Evolutionary conservation across 2,113 vertebrate species (phyloP).

Genomic region (Loxodonta africana): DNA sequence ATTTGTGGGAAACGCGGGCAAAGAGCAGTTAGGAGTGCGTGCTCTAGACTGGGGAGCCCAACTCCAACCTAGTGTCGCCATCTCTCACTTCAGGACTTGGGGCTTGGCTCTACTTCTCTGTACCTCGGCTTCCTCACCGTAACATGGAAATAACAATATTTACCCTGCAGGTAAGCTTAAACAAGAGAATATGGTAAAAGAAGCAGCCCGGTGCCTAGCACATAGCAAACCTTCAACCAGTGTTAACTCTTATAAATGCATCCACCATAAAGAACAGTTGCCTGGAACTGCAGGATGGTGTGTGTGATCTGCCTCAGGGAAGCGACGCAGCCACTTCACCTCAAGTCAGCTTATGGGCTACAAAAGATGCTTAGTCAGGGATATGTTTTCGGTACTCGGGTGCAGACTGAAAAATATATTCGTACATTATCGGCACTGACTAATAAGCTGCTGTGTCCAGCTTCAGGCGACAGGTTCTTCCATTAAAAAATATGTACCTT

Average conservation of each 20-base stretch:
- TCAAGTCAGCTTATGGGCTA: rapidly evolving
- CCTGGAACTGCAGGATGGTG: rapidly evolving
- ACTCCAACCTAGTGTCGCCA: rapidly evolving
- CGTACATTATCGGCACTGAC: rapidly evolving
- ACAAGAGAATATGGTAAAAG: neutral
- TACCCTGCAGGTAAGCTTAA: neutral
- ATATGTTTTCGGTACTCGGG: rapidly evolving
- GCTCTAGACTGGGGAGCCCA: neutral
- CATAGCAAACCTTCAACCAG: neutral
- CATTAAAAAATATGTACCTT: neutral
- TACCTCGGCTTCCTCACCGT: neutral
- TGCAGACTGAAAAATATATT: neutral
- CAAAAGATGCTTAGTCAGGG: rapidly evolving
- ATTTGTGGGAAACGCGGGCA: rapidly evolving
- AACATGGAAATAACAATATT: neutral
- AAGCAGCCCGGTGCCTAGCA: neutral
- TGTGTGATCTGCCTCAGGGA: rapidly evolving
- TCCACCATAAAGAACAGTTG: rapidly evolving
- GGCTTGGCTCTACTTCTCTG: rapidly evolving
- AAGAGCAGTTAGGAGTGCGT: rapidly evolving
- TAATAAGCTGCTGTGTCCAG: rapidly evolving
- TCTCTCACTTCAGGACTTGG: rapidly evolving
- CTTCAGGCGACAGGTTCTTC: neutral
- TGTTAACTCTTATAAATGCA: rapidly evolving
- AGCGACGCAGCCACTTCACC: neutral